Base-by-base conservation (phyloP, 2,888 invertebrate genomes). In the Harmothoe impar region DNA sequence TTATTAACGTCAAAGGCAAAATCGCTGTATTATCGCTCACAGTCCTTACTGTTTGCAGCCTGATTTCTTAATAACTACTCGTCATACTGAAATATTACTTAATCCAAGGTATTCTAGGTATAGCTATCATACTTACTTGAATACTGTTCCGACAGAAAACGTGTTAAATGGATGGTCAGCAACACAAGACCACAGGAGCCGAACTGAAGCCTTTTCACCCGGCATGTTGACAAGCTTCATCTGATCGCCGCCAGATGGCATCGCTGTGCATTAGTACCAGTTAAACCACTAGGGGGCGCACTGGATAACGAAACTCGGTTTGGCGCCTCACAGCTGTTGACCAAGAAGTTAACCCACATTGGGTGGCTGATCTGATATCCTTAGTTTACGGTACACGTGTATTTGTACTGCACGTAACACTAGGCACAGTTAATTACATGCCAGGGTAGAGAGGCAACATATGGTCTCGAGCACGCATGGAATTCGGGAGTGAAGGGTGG, bases 151-250 rank as follows among this genome's bases (percentile, higher is more conserved):
- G 25, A 89, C 78, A 72, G 77, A 89, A 15, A 89, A n/a, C 5
- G 89, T 77, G 43, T 89, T 89, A 25, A 89, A 89, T 33, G 68
- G n/a, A 51, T 77, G 51, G 23, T 62, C 68, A 25, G 68, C 72
- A n/a, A 33, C 35, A 78, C 35, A 43, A n/a, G 35, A 72, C 89
- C 89, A 89, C 43, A 78, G 29, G 0, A 33, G 51, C n/a, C 29
- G 3, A 7, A 89, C 29, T 7, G 52, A 33, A 51, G 31, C 31
- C n/a, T 43, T 72, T 33, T 89, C 89, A 29, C 89, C 89, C 51
- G 89, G 89, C 89, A 89, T 89, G 33, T 89, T 89, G 56, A 31
- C 56, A 68, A 51, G 43, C 51, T 51, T 84, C 43, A 5, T 35
- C 84, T n/a, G 33, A 5, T 51, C 0, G 17, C 20, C 51, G 33